phyloP scores from a whole-genome alignment of 2,888 invertebrate species.

The Chironomus tentans region DNA sequence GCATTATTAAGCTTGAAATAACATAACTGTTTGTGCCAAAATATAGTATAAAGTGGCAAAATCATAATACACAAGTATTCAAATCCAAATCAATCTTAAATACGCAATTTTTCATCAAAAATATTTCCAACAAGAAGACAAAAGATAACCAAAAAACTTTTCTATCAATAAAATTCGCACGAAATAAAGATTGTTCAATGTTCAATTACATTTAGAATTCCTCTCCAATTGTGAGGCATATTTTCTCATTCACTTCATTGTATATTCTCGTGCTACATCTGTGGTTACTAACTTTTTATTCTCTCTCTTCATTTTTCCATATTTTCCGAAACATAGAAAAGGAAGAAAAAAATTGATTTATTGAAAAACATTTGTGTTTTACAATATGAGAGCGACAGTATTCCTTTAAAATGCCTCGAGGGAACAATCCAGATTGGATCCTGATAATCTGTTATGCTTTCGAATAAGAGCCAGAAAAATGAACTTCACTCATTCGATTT shows the following conservation, averaged over 20 bases:
- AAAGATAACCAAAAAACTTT: too few species aligned
- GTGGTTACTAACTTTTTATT: neutral
- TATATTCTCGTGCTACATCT: neutral
- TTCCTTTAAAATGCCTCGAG: neutral
- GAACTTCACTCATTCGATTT: neutral
- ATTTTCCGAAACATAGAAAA: too few species aligned
- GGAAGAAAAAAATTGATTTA: neutral
- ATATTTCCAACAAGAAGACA: too few species aligned
- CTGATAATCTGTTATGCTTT: neutral
- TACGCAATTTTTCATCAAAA: too few species aligned
- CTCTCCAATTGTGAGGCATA: neutral
- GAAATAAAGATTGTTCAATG: too few species aligned
- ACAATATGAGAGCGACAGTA: neutral
- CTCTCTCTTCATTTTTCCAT: neutral
- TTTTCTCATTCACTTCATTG: neutral
- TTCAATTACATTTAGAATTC: too few species aligned
- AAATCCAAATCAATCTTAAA: too few species aligned
- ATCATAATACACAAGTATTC: too few species aligned
- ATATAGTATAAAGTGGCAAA: too few species aligned
- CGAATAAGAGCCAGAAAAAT: neutral
- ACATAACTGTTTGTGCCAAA: too few species aligned
- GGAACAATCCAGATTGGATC: neutral
- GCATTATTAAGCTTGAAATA: too few species aligned
- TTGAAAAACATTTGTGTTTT: neutral
- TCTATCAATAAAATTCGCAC: too few species aligned